phyloP scores from a whole-genome alignment of 2,888 invertebrate genomes.

The Patella caerulea region DNA sequence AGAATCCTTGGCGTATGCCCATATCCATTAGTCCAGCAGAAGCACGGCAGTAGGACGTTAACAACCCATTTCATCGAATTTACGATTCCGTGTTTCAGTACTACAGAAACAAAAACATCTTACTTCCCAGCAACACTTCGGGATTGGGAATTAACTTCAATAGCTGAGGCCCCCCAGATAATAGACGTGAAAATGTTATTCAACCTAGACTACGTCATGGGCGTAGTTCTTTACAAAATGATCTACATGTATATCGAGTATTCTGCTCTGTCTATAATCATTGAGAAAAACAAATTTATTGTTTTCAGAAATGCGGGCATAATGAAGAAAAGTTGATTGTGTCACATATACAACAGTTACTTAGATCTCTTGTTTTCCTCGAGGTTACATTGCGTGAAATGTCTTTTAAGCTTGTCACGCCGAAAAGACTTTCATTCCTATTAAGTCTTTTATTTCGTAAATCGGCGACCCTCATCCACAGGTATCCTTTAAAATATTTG shows the following conservation, averaged over 20 bases:
- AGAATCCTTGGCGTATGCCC: too few species aligned
- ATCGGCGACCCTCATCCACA: neutral
- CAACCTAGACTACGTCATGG: too few species aligned
- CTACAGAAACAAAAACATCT: too few species aligned
- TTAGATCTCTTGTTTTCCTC: neutral
- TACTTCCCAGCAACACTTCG: too few species aligned
- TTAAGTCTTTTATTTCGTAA: neutral
- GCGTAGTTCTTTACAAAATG: too few species aligned
- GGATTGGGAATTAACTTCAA: too few species aligned
- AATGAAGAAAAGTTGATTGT: neutral
- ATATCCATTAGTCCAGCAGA: too few species aligned
- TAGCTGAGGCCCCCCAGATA: too few species aligned
- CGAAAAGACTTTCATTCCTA: neutral
- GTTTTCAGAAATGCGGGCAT: neutral
- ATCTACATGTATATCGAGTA: neutral
- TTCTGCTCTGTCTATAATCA: neutral
- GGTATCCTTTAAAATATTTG: neutral
- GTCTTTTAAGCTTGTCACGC: neutral
- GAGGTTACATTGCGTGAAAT: neutral
- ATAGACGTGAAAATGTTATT: too few species aligned
- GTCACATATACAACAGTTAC: neutral
- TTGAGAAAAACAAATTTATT: neutral
- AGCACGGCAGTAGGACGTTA: too few species aligned
- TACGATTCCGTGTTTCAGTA: too few species aligned
- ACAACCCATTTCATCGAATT: too few species aligned